A percentile compares a stretch with the other conserved stretches of the same genome.
These are phyloP conservation scores for Phorcus lineatus DNA, from an alignment of 2,888 invertebrate species.

Conservation along the genomic window DNA sequence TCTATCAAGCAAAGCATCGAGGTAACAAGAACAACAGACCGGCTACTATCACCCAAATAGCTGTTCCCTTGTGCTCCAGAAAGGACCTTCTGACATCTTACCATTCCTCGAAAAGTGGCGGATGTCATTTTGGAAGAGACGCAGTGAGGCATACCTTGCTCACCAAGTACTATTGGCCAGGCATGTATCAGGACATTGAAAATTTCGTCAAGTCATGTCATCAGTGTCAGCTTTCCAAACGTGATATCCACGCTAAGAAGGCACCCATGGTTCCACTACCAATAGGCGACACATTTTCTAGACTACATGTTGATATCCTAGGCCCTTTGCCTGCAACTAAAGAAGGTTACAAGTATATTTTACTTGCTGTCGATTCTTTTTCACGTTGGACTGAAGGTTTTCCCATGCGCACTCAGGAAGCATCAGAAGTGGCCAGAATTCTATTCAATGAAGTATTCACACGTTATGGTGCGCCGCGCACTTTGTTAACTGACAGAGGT, in stretches of 20 bases:
- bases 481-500: conserved; percentile 45
- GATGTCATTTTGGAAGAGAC: conserved; percentile 21
- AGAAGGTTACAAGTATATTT: conserved; percentile 81
- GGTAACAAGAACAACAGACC: not conserved
- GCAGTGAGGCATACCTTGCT: conserved; percentile 21
- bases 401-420: conserved; percentile 42
- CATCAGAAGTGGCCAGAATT: conserved; percentile 39
- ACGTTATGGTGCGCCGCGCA: conserved; percentile 43
- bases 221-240: conserved; percentile 34
- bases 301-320: conserved; percentile 43
- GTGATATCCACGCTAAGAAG: conserved; percentile 11
- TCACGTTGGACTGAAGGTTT: conserved; percentile 45
- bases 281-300: conserved; percentile 27
- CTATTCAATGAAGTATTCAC: conserved; percentile 44
- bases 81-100: not conserved
- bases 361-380: conserved; percentile 42
- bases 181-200: conserved; percentile 33
- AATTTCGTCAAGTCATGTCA: conserved; percentile 34
- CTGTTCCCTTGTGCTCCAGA: too few species aligned
- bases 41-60: not conserved
- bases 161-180: conserved; percentile 32
- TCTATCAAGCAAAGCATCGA: not conserved
- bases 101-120: conserved; percentile 26
- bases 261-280: conserved; percentile 39
- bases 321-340: conserved; percentile 37